Base-by-base conservation (phyloP, 2,113 vertebrate species). In the Glaucomys volans region DNA sequence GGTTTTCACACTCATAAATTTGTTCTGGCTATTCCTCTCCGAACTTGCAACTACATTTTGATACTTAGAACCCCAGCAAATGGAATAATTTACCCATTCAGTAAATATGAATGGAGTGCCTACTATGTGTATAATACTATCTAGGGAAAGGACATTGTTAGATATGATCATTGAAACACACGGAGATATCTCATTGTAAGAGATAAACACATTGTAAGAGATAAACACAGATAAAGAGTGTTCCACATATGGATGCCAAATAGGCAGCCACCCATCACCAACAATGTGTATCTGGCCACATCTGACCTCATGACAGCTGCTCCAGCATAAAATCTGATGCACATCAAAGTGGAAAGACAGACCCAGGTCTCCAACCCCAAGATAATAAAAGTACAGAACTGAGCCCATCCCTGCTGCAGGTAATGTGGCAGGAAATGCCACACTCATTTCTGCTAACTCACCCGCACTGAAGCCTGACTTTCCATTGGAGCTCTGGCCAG, bases 391-490 rank as follows among this genome's bases (percentile, higher is more conserved):
- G 8, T 18, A 40, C 32, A 28, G 22, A 32, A 22, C 26, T 2
- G 32, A 32, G 74, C 32, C 0, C 2, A 26, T 11, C 1, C 18
- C 69, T 71, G n/a, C 50, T 71, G 32, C 62, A 71, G 52, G 28
- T n/a, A 44, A 75, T 5, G 0, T 0, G 8, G 42, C 44, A 77
- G 35, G 76, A 67, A 20, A 32, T 1, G 3, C 28, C 52, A 2
- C 2, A 8, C 50, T 80, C 44, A n/a, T 9, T 18, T 28, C 28
- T 54, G 59, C 4, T 32, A 37, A 42, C 13, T 37, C 59, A 54
- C n/a, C 62, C 24, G 18, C 17, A 54, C 7, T 4, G 0, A 11
- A 0, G 22, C 28, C n/a, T 52, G 1, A 2, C 22, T 80, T 37
- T n/a, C 22, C 62, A 32, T 42, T 0, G 4, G 57, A 57, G 57